Base-by-base conservation (phyloP, 2,888 invertebrate species). In the Bombylius discolor region DNA sequence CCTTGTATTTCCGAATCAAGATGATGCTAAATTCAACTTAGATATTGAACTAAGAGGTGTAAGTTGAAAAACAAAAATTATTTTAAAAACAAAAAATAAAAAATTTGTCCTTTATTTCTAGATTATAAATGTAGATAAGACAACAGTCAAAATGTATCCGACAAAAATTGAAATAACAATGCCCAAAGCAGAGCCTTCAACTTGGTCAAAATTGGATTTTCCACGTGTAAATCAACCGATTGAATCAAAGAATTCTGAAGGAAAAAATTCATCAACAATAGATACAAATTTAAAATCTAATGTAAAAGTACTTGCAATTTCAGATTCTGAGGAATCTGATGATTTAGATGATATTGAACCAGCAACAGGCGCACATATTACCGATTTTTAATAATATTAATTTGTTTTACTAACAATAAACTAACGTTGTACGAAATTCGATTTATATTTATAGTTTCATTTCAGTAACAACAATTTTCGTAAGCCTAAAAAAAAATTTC, bases 151-250 rank as follows among this genome's bases (percentile, higher is more conserved):
- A 47, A 88, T 96, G 87, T 77, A 85, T 64, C 86, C 87, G 13
- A 86, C 91, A 13, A 98, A 98, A 80, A 83, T 96, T 39, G 97
- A 98, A 76, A 86, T 98, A 33, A 91, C 87, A 67, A 72, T 98
- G 67, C 85, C 82, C 63, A 98, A 98, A 74, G 85, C 82, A 0
- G 92, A 91, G 66, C 81, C 87, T 0, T 86, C 88, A 4, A 81
- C 82, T 14, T 97, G 97, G 97, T 70, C 81, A 11, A 82, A 82
- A 63, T 72, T 96, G 34, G 83, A 87, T 66, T 80, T 85, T 62
- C 82, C 84, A 0, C 73, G 77, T 45, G 59, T 62, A 5, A 61
- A 58, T 11, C 47, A 68, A 53, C 67, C 68, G n/a, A 59, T 62
- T 8, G 59, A 59, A 45, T 4, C 58, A 60, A 1, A 50, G 39